Base-by-base conservation (phyloP, 2,797 vertebrate genomes). In the Poecile montanus region DNA sequence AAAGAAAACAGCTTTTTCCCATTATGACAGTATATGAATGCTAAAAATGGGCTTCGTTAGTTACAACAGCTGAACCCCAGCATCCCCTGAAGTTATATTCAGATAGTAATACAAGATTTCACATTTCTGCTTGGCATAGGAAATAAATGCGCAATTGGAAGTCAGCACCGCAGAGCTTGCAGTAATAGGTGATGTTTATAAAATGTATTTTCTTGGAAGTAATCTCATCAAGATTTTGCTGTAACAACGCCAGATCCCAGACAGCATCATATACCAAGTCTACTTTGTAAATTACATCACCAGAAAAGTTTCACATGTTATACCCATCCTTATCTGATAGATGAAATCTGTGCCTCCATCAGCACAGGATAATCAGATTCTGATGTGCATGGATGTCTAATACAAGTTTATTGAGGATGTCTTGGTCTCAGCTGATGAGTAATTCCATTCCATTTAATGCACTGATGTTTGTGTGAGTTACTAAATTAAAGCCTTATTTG, bases 1-100 rank as follows among this genome's bases (percentile, higher is more conserved):
- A 61, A 93, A 86, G 79, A 44, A 51, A 87, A 61, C 57, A 78
- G 50, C 79, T 91, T 88, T 50, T 68, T 93, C 42, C 30, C 25
- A 11, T 86, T 5, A 6, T 78, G n/a, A 44, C 16, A 18, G n/a
- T 62, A 84, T 77, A 32, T 51, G 42, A 84, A 84, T 1, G 0
- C n/a, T 88, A 40, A 86, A 94, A 86, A 36, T 27, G 13, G 20
- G 7, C 20, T 71, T 91, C 0, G 0, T 12, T 50, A 38, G 30
- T 88, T 83, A 48, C 8, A 50, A 6, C 47, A 58, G 47, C 61
- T 74, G 76, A 85, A 78, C 75, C 40, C 25, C 74, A 76, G 60
- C 20, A 48, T 62, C 16, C 20, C 21, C 21, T 15, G 21, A 68
- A 75, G 63, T 86, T 84, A 61, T 18, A 45, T 14, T 80, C 26